A percentile compares a stretch with the other conserved stretches of the same genome.
Evolutionary conservation across 2,113 vertebrate species (phyloP).

Genomic region (Telmatochromis sp.): DNA sequence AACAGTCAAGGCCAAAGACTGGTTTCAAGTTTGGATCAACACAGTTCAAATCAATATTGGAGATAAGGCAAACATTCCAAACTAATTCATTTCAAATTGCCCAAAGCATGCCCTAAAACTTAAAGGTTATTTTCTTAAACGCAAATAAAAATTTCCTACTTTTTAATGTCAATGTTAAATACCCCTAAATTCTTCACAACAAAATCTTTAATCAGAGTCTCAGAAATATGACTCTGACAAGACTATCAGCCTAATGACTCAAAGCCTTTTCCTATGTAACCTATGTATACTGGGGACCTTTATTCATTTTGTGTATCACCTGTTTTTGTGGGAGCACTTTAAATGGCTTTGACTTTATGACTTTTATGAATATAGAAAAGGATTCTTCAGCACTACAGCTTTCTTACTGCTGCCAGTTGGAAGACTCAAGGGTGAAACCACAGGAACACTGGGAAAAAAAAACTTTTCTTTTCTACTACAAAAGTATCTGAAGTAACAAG

Average conservation of each 20-base stretch:
- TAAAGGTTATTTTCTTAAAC: background rate
- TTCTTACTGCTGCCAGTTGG: background rate
- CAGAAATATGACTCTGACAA: background rate
- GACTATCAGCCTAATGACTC: background rate
- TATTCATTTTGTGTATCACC: background rate
- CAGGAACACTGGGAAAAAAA: background rate
- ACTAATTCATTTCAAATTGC: background rate
- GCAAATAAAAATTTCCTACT: background rate
- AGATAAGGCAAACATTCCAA: background rate
- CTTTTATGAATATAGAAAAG: background rate
- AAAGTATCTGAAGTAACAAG: background rate
- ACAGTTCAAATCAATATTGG: background rate
- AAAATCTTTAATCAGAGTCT: background rate
- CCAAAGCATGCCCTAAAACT: background rate
- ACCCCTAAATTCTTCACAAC: background rate
- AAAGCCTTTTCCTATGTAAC: background rate
- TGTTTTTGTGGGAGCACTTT: background rate
- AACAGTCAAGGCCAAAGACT: background rate
- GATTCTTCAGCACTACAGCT: background rate
- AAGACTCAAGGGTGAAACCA: background rate
- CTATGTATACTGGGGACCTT: background rate
- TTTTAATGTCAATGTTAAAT: background rate
- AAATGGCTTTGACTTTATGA: background rate
- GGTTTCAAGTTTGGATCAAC: background rate
- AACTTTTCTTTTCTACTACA: background rate